Percentiles rank a stretch among this genome's conserved stretches.
Conservation (phyloP, 2,113 vertebrate genomes). For the Rhea americana region DNA sequence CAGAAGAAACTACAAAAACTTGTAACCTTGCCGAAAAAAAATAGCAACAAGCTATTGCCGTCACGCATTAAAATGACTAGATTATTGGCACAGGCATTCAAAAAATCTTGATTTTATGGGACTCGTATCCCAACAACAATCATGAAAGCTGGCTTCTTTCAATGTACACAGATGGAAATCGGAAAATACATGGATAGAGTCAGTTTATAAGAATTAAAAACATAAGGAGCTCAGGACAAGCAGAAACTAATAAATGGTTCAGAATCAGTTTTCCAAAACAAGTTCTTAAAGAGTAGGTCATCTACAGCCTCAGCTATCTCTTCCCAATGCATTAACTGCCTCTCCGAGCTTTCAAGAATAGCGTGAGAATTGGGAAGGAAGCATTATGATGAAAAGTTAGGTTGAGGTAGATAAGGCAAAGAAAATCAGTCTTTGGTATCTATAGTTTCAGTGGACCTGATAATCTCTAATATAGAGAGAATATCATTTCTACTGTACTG, state of each 20-base stretch:
- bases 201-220: neutral
- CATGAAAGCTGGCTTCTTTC: neutral
- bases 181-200: neutral
- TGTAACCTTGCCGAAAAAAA: neutral
- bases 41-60: rapidly evolving
- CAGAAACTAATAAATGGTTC: neutral
- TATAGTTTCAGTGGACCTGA: rapidly evolving
- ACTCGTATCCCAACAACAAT: rapidly evolving
- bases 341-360: neutral
- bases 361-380: neutral
- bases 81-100: neutral
- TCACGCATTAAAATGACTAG: neutral
- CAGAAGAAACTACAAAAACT: neutral
- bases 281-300: neutral
- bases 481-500: neutral
- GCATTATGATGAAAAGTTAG: neutral
- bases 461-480: neutral
- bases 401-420: neutral
- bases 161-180: neutral
- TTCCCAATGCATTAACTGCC: neutral
- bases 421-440: neutral
- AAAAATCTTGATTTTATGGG: neutral
- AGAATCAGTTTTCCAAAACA: neutral
- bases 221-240: neutral
- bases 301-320: neutral